Base-by-base conservation (phyloP, 2,888 invertebrate genomes). In the Neria commutata region DNA sequence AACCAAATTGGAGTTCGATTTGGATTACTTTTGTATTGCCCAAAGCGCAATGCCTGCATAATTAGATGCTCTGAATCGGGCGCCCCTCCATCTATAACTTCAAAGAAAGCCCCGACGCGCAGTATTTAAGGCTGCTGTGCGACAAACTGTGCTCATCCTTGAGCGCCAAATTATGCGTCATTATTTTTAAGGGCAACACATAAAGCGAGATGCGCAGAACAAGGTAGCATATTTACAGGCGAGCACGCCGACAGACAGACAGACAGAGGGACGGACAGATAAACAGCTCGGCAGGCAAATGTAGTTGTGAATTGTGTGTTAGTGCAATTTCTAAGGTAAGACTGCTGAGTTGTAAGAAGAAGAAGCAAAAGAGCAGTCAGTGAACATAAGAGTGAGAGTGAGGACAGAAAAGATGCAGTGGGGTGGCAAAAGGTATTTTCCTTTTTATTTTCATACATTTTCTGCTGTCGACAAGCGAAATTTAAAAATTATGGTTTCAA, bases 111-210 rank as follows among this genome's bases (percentile, higher is more conserved):
- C 11, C n/a, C 25, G 47, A 24, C 21, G 10, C 24, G 25, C 25
- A n/a, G 47, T 47, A 14, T 1, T 25, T 47, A 6, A 3, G 23
- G 16, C 47, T 21, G 40, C 40, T 1, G 47, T 61, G 58, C 58
- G 48, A 40, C 33, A 40, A 49, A 57, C 58, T n/a, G 24, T 50
- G 67, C 64, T 58, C 54, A 50, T 61, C 56, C 64, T 70, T 54
- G 70, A 71, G 70, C 74, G 68, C 64, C 72, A 76, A 75, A 75
- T 75, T 75, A 75, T 76, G 71, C 70, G 72, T 69, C 74, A 75
- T 75, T 75, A 75, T 67, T 71, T 72, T 75, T 74, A 73, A 73
- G 74, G 67, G 67, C 65, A 73, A 64, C 62, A 58, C 67, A 67
- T 72, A 72, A 73, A 74, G 65, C 72, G 71, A 73, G 73, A 73